Evolutionary conservation across 2,888 invertebrate species (phyloP).

Genomic region (Diarsia brunnea): DNA sequence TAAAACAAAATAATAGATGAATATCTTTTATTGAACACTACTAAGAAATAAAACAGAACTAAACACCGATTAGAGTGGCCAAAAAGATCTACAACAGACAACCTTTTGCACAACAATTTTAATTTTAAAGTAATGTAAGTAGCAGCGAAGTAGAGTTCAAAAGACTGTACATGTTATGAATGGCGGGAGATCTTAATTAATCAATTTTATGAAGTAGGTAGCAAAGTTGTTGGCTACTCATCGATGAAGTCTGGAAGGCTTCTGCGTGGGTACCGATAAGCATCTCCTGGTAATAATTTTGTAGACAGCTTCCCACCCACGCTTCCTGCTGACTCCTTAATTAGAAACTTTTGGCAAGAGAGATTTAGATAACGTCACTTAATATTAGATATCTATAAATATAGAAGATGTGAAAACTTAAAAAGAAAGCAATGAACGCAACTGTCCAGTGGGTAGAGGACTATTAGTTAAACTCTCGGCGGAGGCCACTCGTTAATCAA

Average conservation of each 20-base stretch:
- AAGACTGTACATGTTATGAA: neutral
- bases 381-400: conserved; percentile 24
- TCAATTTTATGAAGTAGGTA: conserved; percentile 10
- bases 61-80: neutral
- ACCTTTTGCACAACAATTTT: neutral
- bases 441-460: conserved; percentile 20
- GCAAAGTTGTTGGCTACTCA: conserved; percentile 19
- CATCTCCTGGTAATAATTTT: conserved; percentile 43
- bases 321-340: conserved; percentile 22
- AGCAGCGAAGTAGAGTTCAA: neutral
- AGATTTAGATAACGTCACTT: conserved; percentile 7
- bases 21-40: neutral
- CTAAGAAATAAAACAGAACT: neutral
- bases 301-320: conserved; percentile 41
- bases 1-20: neutral
- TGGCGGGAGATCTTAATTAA: neutral
- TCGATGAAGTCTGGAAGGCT: conserved; percentile 27
- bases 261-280: conserved; percentile 48
- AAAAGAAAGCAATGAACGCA: conserved; percentile 30
- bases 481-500: conserved; percentile 46
- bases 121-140: neutral
- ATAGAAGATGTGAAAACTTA: conserved; percentile 8
- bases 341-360: conserved; percentile 29
- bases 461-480: conserved; percentile 52
- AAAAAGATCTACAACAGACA: neutral